These are phyloP conservation scores for Diplodus sargus DNA, from an alignment of 2,797 vertebrate species.

Conservation along the genomic window DNA sequence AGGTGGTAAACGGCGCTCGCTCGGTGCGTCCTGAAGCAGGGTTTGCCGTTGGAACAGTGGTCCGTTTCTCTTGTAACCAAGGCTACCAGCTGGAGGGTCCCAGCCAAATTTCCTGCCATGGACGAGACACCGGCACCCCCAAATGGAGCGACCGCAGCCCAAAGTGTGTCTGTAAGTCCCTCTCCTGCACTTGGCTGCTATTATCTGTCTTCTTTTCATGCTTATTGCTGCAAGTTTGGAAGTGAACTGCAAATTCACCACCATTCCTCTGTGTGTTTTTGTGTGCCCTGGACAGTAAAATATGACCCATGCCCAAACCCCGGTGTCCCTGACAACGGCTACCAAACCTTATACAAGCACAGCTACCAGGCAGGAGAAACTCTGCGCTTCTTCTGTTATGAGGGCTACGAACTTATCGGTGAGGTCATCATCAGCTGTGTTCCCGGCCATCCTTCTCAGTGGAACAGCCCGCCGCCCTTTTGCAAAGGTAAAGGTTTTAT, in stretches of 20 bases:
- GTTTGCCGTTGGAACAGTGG: constrained; percentile 91
- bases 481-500: constrained; percentile 88
- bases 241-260: neutral
- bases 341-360: constrained; percentile 95
- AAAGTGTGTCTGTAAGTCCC: constrained; percentile 94
- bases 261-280: constrained; percentile 3
- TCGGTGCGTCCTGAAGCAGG: constrained; percentile 88
- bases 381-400: constrained; percentile 94
- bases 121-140: constrained; percentile 91
- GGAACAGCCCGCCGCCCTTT: constrained; percentile 93
- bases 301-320: constrained; percentile 95
- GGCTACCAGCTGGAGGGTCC: constrained; percentile 94
- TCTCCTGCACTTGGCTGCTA: neutral
- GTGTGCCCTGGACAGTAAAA: constrained; percentile 80
- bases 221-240: neutral
- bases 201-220: neutral
- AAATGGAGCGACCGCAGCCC: constrained; percentile 96
- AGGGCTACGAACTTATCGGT: constrained; percentile 94
- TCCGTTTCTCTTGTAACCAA: constrained; percentile 93
- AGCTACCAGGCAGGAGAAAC: constrained; percentile 94
- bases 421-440: constrained; percentile 94
- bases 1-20: constrained; percentile 92
- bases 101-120: constrained; percentile 91
- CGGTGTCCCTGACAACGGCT: constrained; percentile 93
- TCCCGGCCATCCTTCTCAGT: constrained; percentile 93